Evolutionary conservation across 1,140 invertebrate species (phyloP), one percentile per base, ranked within the genome.

Genomic region (Sipha flava): DNA sequence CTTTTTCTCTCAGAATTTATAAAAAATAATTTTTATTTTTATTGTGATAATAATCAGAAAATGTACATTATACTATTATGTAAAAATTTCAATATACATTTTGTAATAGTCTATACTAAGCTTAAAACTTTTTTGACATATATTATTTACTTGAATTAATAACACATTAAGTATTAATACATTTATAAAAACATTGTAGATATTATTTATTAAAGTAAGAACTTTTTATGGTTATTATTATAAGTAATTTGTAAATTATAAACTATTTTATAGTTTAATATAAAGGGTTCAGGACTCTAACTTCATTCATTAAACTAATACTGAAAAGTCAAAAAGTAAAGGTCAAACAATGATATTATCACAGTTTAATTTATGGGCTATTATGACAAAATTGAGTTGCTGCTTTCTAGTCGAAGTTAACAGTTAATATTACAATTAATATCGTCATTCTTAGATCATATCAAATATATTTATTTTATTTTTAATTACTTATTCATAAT

Each of bases 271-370:
- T 29, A 70, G 66, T n/a, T 47, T 70, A 70, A 45, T 68, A 29
- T 45, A 26, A 68, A 26, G 66, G 66, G 40, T 29, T 43, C 16
- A 14, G 29, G 23, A 18, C 40, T n/a, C 45, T 68, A 47, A 70
- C 40, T 70, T 29, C 43, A 47, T 70, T 70, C 66, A 47, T 70
- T 68, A 70, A 70, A 47, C 66, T 29, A 47, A 70, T 47, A 70
- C 23, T 70, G 26, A 47, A 70, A 47, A 70, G 40, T 47, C 40
- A 29, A 70, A 70, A 45, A 70, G 66, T 47, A 70, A 70, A 70
- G 66, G 66, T 70, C 66, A 70, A 70, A 70, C 40, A 29, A 70
- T 47, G 66, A 70, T 70, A 29, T 70, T 47, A 70, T 70, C 66
- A 29, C 23, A n/a, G 23, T 70, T 70, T 70, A 70, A 70, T 70